Conservation (phyloP, 2,888 invertebrate species). For the Boloria selene region DNA sequence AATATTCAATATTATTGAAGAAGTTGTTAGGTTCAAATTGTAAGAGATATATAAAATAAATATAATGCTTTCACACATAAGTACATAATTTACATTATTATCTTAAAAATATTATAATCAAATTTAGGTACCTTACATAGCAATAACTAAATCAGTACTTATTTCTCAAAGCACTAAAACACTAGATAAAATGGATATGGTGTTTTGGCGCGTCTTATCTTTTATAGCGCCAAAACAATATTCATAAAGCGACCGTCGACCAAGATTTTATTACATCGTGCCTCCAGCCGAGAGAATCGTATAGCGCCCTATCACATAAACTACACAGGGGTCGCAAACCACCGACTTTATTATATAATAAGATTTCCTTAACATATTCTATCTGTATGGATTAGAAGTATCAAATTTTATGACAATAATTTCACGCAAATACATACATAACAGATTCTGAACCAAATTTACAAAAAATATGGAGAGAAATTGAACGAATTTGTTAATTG, state of each 20-base stretch:
- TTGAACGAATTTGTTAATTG: too few species aligned
- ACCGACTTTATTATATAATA: conserved; percentile 29
- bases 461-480: too few species aligned
- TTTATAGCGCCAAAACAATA: conserved; percentile 62
- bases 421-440: too few species aligned
- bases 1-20: conserved; percentile 28
- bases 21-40: not conserved
- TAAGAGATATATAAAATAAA: too few species aligned
- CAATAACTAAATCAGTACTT: not conserved
- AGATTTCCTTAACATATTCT: conserved; percentile 4
- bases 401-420: not conserved
- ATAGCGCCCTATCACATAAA: conserved; percentile 62
- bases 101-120: too few species aligned
- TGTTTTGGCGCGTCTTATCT: conserved; percentile 64
- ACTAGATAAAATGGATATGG: conserved; percentile 43
- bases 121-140: too few species aligned
- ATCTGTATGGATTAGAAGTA: not conserved
- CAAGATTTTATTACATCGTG: conserved; percentile 76
- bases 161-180: conserved; percentile 15
- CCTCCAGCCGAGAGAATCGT: conserved; percentile 57
- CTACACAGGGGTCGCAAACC: conserved; percentile 55
- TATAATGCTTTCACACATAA: too few species aligned
- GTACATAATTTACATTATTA: too few species aligned
- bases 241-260: conserved; percentile 68
- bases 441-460: too few species aligned